Percentiles rank a stretch among this genome's conserved stretches.
These are phyloP conservation scores for Temnothorax nylanderi DNA, from an alignment of 1,140 invertebrate species.

Conservation along the genomic window DNA sequence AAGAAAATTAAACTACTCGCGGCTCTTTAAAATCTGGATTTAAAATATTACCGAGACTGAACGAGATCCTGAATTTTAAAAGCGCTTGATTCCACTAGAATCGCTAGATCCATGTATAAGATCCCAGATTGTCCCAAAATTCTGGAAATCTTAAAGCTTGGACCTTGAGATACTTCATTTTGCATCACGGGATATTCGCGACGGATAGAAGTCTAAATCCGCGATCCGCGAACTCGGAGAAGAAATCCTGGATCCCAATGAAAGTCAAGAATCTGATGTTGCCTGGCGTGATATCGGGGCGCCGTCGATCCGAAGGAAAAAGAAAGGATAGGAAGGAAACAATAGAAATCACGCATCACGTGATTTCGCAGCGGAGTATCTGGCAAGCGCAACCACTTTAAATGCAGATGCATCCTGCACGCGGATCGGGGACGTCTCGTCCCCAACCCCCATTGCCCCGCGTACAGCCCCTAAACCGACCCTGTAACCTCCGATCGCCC, in stretches of 20 bases:
- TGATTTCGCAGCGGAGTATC: conserved; percentile 72
- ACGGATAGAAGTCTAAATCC: conserved; percentile 57
- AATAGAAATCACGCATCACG: conserved; percentile 68
- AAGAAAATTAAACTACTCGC: not conserved
- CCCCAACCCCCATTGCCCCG: not conserved
- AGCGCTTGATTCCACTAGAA: conserved; percentile 31
- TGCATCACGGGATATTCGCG: conserved; percentile 50
- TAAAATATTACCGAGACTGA: not conserved
- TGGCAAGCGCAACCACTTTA: conserved; percentile 73
- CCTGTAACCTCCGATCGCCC: conserved; percentile 29
- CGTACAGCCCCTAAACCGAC: conserved; percentile 11
- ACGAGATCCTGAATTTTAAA: not conserved
- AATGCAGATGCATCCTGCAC: conserved; percentile 72
- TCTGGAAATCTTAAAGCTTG: conserved; percentile 47
- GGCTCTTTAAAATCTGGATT: not conserved
- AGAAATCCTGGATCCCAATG: conserved; percentile 47
- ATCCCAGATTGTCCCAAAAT: conserved; percentile 37
- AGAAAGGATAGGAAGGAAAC: conserved; percentile 37
- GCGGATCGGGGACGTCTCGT: conserved; percentile 60
- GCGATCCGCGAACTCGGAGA: conserved; percentile 23
- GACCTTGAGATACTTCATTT: conserved; percentile 40
- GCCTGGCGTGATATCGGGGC: conserved; percentile 44
- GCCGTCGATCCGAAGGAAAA: conserved; percentile 18
- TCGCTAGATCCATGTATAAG: not conserved
- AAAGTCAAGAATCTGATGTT: conserved; percentile 51